Percentiles rank a stretch among this genome's conserved stretches.
phyloP scores from a whole-genome alignment of 2,888 invertebrate genomes.

The Noctua janthina region DNA sequence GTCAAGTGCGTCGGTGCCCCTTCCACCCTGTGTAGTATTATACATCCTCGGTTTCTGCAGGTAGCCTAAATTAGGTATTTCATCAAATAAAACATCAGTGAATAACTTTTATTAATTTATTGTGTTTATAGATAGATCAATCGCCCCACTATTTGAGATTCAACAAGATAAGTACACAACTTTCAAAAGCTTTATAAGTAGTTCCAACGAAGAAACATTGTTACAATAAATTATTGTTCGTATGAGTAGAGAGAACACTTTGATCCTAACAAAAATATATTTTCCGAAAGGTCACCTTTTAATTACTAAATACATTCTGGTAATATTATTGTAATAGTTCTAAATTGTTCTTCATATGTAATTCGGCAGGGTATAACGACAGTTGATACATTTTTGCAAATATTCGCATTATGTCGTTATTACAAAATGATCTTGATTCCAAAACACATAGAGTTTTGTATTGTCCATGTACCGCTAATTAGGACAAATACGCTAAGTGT shows the following conservation, averaged over 20 bases:
- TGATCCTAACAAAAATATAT: constrained; percentile 87
- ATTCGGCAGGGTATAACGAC: not conserved
- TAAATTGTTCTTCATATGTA: too few relatives aligned
- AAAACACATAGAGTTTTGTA: not conserved
- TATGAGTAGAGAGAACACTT: constrained; percentile 71
- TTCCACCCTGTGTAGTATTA: not conserved
- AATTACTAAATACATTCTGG: constrained; percentile 46
- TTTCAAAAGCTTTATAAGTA: constrained; percentile 76
- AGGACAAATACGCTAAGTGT: not conserved
- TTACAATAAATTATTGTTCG: constrained; percentile 58
- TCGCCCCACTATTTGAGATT: constrained; percentile 81
- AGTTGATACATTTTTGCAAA: not conserved
- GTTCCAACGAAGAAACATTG: constrained; percentile 50
- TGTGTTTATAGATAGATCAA: constrained; percentile 79
- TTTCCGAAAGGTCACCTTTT: constrained; percentile 61
- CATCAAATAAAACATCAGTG: constrained; percentile 70
- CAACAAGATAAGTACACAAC: constrained; percentile 83
- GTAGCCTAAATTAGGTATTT: not conserved
- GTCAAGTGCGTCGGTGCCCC: too few relatives aligned
- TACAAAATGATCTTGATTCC: not conserved
- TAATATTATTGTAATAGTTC: not conserved
- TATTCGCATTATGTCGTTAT: not conserved
- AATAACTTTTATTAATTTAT: constrained; percentile 77
- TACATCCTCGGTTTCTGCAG: not conserved
- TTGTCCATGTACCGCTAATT: not conserved